Base-by-base conservation (phyloP, 64 coral and sea anemone species). In the Pachyseris speciosa region DNA sequence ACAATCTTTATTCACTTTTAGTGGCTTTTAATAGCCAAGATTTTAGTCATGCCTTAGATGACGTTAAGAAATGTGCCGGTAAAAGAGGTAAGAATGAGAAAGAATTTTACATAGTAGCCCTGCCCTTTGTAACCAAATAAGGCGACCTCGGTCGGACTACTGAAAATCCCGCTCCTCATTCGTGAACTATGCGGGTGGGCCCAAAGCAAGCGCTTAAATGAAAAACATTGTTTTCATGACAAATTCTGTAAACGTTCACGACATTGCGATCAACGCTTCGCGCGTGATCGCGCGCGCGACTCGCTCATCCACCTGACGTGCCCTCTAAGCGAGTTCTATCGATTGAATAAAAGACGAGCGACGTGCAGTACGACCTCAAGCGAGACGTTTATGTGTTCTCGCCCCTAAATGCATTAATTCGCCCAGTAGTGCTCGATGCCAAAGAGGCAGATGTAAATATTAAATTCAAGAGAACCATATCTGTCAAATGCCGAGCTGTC, bases 391-490 rank as follows among this genome's bases (percentile, higher is more conserved):
- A 22, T 20, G 22, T 40, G 5, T 22, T 71, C 16, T 20, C 5
- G 33, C 9, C 77, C 7, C 34, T 55, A 57, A 58, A 57, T 79
- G 4, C 34, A 53, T 79, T 78, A 81, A 39, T 61, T 81, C 36
- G 30, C 77, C 34, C 67, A 38, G 67, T 61, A 22, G 77, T 30
- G 53, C 50, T 33, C 77, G 69, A 77, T 92, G 79, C 38, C 69
- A 92, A 51, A 52, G 67, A 92, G 66, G 80, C 89, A 92, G 89
- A 92, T 92, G 89, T 92, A 84, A 92, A 92, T 92, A 92, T 71
- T 39, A 71, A 71, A 92, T 92, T 92, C 89, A 84, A 42, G 67
- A 19, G 67, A 74, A 28, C 75, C 72, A 49, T 58, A 73, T 81
- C 77, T 92, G 89, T 92, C 89, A 84, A 92, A 92, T 83, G 79